Conservation (phyloP, 2,797 vertebrate genomes). For the Chaetodon trifasciatus region DNA sequence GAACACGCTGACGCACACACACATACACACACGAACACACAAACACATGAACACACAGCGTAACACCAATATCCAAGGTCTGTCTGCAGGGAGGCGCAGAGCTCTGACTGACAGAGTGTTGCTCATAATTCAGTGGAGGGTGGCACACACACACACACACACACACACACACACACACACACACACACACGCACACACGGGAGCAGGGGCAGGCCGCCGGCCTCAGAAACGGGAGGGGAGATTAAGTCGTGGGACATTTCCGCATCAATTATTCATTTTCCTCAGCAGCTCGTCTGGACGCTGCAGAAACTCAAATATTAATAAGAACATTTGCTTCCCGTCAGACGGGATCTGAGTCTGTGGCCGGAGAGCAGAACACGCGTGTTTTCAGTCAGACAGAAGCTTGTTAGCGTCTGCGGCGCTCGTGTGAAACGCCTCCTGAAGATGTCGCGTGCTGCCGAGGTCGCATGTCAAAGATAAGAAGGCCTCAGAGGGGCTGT, state of each 20-base stretch:
- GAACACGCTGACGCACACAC: not conserved
- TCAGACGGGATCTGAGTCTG: slow-evolving; percentile 9
- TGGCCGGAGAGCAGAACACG: slow-evolving; percentile 6
- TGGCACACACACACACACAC: no score
- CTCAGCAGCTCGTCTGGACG: slow-evolving; percentile 43
- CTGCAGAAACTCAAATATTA: slow-evolving; percentile 73
- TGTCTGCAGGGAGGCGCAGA: not conserved
- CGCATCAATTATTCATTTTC: slow-evolving; percentile 75
- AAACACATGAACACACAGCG: no score
- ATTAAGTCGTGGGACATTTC: slow-evolving; percentile 60
- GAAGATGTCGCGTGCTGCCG: not conserved
- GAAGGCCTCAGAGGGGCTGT: not conserved
- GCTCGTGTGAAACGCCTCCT: not conserved
- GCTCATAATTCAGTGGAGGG: slow-evolving; percentile 36
- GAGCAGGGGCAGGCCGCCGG: not conserved
- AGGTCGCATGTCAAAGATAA: not conserved
- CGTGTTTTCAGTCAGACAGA: slow-evolving; percentile 22
- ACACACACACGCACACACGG: not conserved
- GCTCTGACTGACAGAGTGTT: not conserved
- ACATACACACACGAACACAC: no score
- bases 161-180: not conserved
- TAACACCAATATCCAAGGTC: not conserved
- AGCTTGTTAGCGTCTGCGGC: slow-evolving; percentile 29
- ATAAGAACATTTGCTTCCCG: slow-evolving; percentile 12
- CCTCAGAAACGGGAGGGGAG: slow-evolving; percentile 18